Conservation (phyloP, 2,888 invertebrate species). For the Drosophila buzzatii region DNA sequence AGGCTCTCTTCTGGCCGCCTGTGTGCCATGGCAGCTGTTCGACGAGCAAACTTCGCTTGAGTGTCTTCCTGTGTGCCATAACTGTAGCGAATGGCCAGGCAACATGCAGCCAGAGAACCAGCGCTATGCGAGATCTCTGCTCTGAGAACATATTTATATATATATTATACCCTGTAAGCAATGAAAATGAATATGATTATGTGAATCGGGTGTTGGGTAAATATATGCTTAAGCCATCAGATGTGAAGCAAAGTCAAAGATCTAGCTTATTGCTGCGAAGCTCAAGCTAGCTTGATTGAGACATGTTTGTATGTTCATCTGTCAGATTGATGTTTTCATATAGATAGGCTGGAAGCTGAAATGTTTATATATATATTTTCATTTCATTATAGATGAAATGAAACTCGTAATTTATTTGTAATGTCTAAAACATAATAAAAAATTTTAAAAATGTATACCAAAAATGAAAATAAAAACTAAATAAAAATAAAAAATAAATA, state of each 20-base stretch:
- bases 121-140: constrained; percentile 8
- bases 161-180: constrained; percentile 14
- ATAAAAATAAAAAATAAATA: no score
- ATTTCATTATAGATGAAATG: no score
- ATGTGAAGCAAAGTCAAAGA: neutral
- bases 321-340: no score
- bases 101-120: constrained; percentile 67
- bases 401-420: no score
- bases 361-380: no score
- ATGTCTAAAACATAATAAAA: no score
- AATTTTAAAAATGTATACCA: no score
- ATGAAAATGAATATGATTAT: neutral
- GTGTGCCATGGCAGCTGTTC: constrained; percentile 44
- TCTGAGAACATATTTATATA: constrained; percentile 9
- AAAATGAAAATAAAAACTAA: no score
- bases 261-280: neutral
- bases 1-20: constrained; percentile 5
- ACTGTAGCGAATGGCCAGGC: constrained; percentile 79
- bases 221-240: neutral
- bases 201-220: neutral
- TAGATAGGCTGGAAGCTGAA: no score
- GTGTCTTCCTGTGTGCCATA: constrained; percentile 80
- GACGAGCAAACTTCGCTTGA: constrained; percentile 33
- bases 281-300: neutral
- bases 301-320: neutral